phyloP scores from a whole-genome alignment of 35 echinoderm and acorn worm genomes.

The Acanthaster planci region DNA sequence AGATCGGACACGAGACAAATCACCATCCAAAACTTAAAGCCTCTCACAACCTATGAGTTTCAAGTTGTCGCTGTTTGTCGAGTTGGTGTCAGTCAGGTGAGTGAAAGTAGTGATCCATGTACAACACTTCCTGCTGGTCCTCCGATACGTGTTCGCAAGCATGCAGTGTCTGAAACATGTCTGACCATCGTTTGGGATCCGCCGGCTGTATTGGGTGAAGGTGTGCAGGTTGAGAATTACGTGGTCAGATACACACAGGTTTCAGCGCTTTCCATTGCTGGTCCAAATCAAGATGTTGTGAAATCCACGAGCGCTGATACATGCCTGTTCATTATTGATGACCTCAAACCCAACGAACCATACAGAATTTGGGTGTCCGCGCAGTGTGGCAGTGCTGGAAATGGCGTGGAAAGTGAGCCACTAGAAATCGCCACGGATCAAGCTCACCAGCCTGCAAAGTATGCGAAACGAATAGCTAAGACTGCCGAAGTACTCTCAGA shows the following conservation, averaged over 20 bases:
- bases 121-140: slow-evolving; percentile 34
- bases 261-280: neutral
- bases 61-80: slow-evolving; percentile 3
- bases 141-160: slow-evolving; percentile 4
- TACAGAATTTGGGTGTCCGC: slow-evolving; percentile 34
- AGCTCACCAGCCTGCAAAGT: neutral
- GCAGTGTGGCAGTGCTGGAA: slow-evolving; percentile 25
- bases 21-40: slow-evolving; percentile 8
- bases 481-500: neutral
- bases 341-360: neutral
- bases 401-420: neutral
- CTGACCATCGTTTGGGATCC: slow-evolving; percentile 30
- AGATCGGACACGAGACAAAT: neutral
- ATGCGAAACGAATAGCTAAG: neutral
- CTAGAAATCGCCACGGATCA: neutral
- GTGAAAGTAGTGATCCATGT: slow-evolving; percentile 6
- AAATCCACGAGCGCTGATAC: neutral
- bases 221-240: slow-evolving; percentile 11
- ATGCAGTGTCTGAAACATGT: neutral
- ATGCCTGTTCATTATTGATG: slow-evolving; percentile 17
- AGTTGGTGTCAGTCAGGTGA: neutral
- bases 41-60: slow-evolving; percentile 9
- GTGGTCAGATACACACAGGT: neutral
- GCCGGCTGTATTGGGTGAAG: neutral
- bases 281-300: neutral